Evolutionary conservation across 2,113 vertebrate genomes (phyloP).

Genomic region (Thalassoma bifasciatum): DNA sequence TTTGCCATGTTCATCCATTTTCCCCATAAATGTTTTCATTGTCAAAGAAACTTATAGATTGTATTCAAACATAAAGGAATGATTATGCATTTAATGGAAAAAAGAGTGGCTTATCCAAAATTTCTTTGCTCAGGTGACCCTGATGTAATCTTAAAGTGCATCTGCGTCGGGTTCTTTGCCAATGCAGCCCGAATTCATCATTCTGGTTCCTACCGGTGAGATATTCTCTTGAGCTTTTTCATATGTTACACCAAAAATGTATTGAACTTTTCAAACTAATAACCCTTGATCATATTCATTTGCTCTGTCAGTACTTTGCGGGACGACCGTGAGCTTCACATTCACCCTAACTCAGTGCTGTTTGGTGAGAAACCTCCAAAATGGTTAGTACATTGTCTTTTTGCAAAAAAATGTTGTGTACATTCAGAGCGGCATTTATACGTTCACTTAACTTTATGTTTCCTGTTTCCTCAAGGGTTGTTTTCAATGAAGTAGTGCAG

Average conservation of each 20-base stretch:
- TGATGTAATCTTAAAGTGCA: slow-evolving; percentile 94
- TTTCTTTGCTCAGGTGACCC: slow-evolving; percentile 89
- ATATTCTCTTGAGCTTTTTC: background rate
- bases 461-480: slow-evolving; percentile 86
- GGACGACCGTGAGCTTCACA: slow-evolving; percentile 95
- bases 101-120: background rate
- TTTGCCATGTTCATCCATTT: slow-evolving; percentile 1
- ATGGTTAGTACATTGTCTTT: slow-evolving; percentile 84
- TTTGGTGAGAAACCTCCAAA: slow-evolving; percentile 96
- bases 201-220: slow-evolving; percentile 94
- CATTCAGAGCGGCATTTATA: background rate
- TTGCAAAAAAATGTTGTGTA: background rate
- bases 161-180: slow-evolving; percentile 95
- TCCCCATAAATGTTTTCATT: background rate
- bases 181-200: slow-evolving; percentile 97
- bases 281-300: background rate
- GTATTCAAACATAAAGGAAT: background rate
- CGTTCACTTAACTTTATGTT: background rate
- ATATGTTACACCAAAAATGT: background rate
- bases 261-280: background rate
- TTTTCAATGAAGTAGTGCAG: slow-evolving; percentile 97
- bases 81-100: too few species aligned
- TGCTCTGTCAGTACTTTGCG: slow-evolving; percentile 89
- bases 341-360: slow-evolving; percentile 95
- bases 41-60: background rate